Percentiles rank a stretch among this genome's conserved stretches.
phyloP scores from a whole-genome alignment of 2,113 vertebrate species.

The Platichthys stellatus region DNA sequence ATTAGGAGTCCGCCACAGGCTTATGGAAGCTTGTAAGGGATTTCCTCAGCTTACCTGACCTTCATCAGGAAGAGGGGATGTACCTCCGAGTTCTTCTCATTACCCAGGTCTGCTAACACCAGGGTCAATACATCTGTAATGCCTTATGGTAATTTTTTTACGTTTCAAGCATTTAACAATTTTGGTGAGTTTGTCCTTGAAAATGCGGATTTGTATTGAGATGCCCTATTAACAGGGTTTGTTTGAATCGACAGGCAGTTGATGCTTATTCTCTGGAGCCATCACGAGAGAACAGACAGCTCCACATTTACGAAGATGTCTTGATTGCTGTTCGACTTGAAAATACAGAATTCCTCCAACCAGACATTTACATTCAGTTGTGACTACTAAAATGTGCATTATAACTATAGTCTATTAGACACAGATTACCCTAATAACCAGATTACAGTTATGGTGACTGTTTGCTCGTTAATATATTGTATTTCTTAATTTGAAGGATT shows the following conservation, averaged over 20 bases:
- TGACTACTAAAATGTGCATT: not conserved
- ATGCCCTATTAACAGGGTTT: not conserved
- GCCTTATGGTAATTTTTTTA: not conserved
- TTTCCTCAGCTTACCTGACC: conserved; percentile 14
- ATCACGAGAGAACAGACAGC: not conserved
- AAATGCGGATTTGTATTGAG: not conserved
- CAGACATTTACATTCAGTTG: no score
- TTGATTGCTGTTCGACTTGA: not conserved
- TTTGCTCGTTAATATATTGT: not conserved
- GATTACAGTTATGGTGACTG: not conserved
- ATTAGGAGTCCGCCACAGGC: not conserved
- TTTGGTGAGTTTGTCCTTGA: not conserved
- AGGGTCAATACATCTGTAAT: not conserved
- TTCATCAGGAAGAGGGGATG: conserved; percentile 23
- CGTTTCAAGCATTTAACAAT: not conserved
- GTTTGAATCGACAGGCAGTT: not conserved
- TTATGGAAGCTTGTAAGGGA: not conserved
- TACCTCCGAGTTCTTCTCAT: not conserved
- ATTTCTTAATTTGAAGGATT: not conserved
- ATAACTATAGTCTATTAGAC: not conserved
- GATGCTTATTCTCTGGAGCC: not conserved
- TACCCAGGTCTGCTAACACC: not conserved
- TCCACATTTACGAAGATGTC: not conserved
- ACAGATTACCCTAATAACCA: not conserved
- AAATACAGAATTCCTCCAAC: no score